These are phyloP conservation scores for Nilaparvata lugens DNA, from an alignment of 1,140 invertebrate genomes.

Conservation along the genomic window DNA sequence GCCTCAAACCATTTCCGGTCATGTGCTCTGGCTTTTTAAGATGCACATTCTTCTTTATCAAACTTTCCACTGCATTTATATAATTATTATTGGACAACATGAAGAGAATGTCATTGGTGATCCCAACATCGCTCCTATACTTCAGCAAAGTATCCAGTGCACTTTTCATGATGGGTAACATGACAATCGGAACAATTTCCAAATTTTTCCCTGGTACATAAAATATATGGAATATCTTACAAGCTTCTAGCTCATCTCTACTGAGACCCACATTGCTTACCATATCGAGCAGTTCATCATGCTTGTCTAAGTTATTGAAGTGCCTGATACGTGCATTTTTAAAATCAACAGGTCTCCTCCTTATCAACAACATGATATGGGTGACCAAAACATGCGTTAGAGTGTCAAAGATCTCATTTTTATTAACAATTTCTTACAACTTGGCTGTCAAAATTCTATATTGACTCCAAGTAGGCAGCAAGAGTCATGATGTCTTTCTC, in stretches of 20 bases:
- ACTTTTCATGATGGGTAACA: conserved; percentile 7
- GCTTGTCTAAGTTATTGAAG: conserved; percentile 6
- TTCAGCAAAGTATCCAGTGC: background rate
- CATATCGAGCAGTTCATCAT: background rate
- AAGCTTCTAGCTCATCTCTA: background rate
- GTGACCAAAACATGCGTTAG: background rate
- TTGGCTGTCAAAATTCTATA: background rate
- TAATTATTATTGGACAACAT: background rate
- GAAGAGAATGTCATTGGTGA: conserved; percentile 1
- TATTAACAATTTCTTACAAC: background rate
- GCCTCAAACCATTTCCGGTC: conserved; percentile 5
- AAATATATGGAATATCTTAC: conserved; percentile 8
- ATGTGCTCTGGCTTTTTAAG: background rate
- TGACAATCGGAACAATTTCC: conserved; percentile 9
- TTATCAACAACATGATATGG: conserved; percentile 7
- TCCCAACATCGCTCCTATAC: background rate
- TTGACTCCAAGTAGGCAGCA: background rate
- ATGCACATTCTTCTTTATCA: background rate
- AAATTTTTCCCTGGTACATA: conserved; percentile 8
- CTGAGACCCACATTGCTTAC: background rate
- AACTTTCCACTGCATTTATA: background rate
- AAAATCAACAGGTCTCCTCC: conserved; percentile 3
- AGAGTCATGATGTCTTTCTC: background rate
- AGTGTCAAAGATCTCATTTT: background rate
- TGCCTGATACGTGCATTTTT: background rate